These are phyloP conservation scores for Chamaetylas fuelleborni DNA, from an alignment of 2,113 vertebrate species.

Conservation along the genomic window DNA sequence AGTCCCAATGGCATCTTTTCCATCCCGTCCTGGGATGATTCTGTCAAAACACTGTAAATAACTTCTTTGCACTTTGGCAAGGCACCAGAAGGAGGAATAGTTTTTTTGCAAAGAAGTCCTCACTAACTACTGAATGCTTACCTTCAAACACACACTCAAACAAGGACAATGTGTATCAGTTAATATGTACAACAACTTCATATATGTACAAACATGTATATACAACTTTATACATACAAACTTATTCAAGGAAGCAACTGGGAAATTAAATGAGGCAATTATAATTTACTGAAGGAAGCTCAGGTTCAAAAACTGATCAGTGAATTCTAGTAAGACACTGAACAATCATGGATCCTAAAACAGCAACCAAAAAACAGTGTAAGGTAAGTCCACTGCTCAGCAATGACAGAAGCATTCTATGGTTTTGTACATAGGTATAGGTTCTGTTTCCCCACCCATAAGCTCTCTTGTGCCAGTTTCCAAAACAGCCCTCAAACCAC, in stretches of 20 bases:
- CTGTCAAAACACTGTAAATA: constrained; percentile 67
- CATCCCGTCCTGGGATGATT: background rate
- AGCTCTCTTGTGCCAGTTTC: background rate
- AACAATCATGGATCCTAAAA: background rate
- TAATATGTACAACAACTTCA: background rate
- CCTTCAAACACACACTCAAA: background rate
- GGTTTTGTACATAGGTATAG: background rate
- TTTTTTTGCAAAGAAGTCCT: background rate
- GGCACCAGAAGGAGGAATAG: background rate
- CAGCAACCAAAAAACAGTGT: background rate
- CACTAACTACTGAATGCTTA: background rate
- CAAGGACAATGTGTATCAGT: fast-evolving
- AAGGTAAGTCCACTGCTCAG: background rate
- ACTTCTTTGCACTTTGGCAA: constrained; percentile 30
- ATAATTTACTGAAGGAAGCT: background rate
- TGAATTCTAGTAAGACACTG: background rate
- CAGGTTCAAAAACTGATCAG: background rate
- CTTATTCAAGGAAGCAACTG: background rate
- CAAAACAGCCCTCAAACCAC: background rate
- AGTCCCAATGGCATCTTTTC: constrained; percentile 55
- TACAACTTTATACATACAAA: background rate
- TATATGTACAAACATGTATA: too few relatives aligned
- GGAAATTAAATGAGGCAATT: background rate
- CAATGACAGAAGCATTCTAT: background rate
- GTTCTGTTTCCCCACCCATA: background rate